Evolutionary conservation across 2,113 vertebrate genomes (phyloP), one percentile per base, ranked within the genome.

Genomic region (Gymnogyps californianus): DNA sequence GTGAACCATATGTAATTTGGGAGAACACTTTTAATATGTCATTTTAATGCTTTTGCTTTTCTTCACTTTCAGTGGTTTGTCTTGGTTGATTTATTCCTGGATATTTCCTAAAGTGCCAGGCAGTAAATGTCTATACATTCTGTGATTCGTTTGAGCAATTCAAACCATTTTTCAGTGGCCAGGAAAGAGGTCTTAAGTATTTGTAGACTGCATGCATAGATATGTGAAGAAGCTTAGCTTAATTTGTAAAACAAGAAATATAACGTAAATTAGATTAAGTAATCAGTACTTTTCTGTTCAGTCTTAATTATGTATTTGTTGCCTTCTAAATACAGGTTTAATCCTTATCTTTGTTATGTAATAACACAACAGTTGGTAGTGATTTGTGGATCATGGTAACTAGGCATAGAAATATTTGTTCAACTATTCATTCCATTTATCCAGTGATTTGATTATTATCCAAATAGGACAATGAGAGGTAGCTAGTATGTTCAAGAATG

Each of bases 1-100:
- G 77, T 93, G 95, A 96, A 96, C 94, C 74, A 31, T 25, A 16
- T 31, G 83, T 57, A 89, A 89, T 96, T 95, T 89, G 83, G 59
- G 67, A 93, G 72, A 96, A 57, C 52, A 9, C 69, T 95, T 95
- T 75, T 69, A 95, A 81, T 86, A 40, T 72, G 67, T 89, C 80
- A 79, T 76, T 83, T 91, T 92, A 89, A 89, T 95, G 84, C 59
- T 71, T 92, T 78, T 87, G 77, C 74, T 91, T 96, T 87, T 62
- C 57, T 89, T 97, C 47, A 17, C 24, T 89, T 71, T 20, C 57
- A 36, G 51, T 67, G 64, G 44, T 87, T 95, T 95, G 76, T 69
- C 92, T 81, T 72, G 80, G 19, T 21, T 95, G 89, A 87, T 89
- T 95, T 94, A 92, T 91, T 95, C 82, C 46, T 74, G 55, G 38